Conservation (phyloP, 2,888 invertebrate species). For the Lissonota sp. region DNA sequence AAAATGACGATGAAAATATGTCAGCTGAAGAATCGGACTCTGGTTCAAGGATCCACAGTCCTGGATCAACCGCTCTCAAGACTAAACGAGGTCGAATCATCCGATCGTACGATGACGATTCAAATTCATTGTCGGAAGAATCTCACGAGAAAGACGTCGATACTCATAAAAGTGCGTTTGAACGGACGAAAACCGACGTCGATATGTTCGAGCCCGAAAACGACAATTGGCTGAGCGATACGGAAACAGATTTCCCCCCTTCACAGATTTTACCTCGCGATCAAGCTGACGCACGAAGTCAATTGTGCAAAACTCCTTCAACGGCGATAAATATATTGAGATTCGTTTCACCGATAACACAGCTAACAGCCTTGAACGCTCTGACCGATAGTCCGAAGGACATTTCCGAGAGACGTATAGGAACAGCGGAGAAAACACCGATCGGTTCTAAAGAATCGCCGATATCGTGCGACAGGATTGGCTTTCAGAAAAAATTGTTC, state of each 20-base stretch:
- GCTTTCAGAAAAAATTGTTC: conserved; percentile 83
- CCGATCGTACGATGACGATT: conserved; percentile 74
- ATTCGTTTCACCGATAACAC: conserved; percentile 84
- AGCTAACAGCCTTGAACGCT: conserved; percentile 81
- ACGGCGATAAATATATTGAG: conserved; percentile 71
- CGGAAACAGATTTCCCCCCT: conserved; percentile 63
- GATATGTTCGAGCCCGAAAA: conserved; percentile 70
- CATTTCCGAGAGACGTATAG: neutral
- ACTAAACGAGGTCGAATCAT: conserved; percentile 74
- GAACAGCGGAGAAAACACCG: conserved; percentile 58
- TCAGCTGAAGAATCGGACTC: conserved; percentile 73
- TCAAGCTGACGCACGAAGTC: conserved; percentile 59
- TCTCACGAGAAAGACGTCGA: conserved; percentile 29
- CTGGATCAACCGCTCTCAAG: conserved; percentile 62
- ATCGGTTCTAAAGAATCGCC: conserved; percentile 33
- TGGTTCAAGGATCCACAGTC: conserved; percentile 55
- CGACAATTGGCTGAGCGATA: conserved; percentile 65
- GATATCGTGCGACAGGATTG: conserved; percentile 51
- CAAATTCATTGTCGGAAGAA: conserved; percentile 61
- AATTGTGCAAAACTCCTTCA: conserved; percentile 73
- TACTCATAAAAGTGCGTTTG: conserved; percentile 25
- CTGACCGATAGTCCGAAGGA: conserved; percentile 65
- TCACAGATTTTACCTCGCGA: conserved; percentile 58
- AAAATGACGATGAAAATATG: conserved; percentile 83
- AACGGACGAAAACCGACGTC: conserved; percentile 67